Evolutionary conservation across 1,140 invertebrate genomes (phyloP), one percentile per base, ranked within the genome.

Genomic region (Lutraria rhynchaena): DNA sequence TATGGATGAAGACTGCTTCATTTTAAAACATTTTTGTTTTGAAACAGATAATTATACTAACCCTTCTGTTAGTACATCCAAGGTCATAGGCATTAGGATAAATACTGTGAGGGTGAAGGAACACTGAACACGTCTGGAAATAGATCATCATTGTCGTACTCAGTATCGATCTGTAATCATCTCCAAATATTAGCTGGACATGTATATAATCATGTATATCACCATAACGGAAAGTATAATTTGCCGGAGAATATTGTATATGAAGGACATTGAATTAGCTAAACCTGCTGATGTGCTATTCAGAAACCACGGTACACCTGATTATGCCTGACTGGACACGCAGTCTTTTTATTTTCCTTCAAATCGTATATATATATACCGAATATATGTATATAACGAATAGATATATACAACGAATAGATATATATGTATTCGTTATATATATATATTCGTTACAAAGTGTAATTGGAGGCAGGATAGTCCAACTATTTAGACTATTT

Each of bases 1-100:
- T n/a, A 53, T 5, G 7, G 19, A 53, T 53, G 19, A 17, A 9
- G 19, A 53, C 5, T n/a, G 4, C 24, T 53, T 5, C 19, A 22
- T 9, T n/a, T 5, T 9, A n/a, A 53, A 53, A 53, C 19, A n/a
- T 5, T 4, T n/a, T 9, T n/a, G 5, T 60, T n/a, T n/a, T n/a
- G n/a, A n/a, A n/a, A n/a, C n/a, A n/a, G n/a, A n/a, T n/a, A n/a
- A n/a, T n/a, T n/a, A n/a, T n/a, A n/a, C n/a, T n/a, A n/a, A 60
- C 57, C 29, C 11, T 7, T 60, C 57, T 60, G 13, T 60, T 60
- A 60, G 17, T 60, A 19, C 57, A 60, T 1, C 57, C 57, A 9
- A 60, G 31, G 15, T 60, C 57, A 60, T 60, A 60, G 13, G 57
- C 57, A 33, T 5, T 5, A 19, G 57, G n/a, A 27, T 57, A n/a